A percentile compares a stretch with the other conserved stretches of the same genome.
Evolutionary conservation across 2,797 vertebrate genomes (phyloP).

Genomic region (Acrossocheilus fasciatus): DNA sequence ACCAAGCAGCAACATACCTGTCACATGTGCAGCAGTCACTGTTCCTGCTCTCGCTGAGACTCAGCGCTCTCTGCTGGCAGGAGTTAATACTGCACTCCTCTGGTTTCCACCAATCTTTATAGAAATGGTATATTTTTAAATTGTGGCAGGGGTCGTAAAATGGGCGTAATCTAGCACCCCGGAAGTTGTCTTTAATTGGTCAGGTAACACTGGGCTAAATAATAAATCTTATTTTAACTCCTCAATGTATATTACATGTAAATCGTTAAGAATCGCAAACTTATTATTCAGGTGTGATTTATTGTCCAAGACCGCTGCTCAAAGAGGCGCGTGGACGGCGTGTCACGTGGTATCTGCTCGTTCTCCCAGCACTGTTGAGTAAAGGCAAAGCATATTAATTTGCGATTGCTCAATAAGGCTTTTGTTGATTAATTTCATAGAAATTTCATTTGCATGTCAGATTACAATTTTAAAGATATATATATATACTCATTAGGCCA

Average conservation of each 20-base stretch:
- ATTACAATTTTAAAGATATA: neutral
- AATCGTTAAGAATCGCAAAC: neutral
- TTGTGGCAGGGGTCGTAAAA: neutral
- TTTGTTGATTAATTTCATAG: neutral
- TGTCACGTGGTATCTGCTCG: neutral
- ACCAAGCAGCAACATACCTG: neutral
- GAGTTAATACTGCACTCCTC: neutral
- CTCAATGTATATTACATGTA: neutral
- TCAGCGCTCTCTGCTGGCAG: neutral
- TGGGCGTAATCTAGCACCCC: neutral
- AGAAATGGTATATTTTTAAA: too few species aligned
- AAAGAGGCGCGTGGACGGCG: too few species aligned
- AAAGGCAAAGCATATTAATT: neutral
- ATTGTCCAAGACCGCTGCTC: neutral
- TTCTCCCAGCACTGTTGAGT: neutral
- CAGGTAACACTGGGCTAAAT: neutral
- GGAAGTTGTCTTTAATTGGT: neutral
- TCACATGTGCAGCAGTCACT: neutral
- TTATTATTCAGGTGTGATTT: neutral
- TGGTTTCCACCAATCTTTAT: neutral
- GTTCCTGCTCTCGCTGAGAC: neutral
- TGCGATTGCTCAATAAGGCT: neutral
- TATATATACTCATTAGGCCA: too few species aligned
- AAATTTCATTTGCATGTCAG: neutral
- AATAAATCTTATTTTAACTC: neutral